Conservation (phyloP, 2,113 vertebrate genomes). For the Nycticryphes semicollaris region DNA sequence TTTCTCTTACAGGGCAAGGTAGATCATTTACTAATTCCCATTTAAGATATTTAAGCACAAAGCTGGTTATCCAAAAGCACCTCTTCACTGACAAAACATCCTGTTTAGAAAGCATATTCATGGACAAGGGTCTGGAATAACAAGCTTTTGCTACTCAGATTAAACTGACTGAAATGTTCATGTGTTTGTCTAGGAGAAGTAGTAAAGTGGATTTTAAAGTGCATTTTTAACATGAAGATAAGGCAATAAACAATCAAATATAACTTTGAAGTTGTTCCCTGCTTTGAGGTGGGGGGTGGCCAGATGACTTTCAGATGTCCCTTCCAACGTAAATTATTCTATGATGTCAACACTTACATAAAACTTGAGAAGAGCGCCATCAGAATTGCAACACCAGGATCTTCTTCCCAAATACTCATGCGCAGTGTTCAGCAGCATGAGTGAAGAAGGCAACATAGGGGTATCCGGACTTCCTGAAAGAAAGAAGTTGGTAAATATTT, state of each 20-base stretch:
- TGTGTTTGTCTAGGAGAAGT: background rate
- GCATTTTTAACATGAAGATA: background rate
- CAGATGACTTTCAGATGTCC: background rate
- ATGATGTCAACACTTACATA: conserved; percentile 78
- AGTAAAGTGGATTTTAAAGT: background rate
- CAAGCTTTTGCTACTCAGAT: background rate
- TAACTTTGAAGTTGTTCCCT: background rate
- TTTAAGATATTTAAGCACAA: background rate
- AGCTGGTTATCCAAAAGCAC: background rate
- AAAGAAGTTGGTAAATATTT: background rate
- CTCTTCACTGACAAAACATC: background rate
- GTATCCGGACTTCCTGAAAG: conserved; percentile 75
- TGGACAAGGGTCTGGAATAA: background rate
- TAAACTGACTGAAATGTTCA: background rate
- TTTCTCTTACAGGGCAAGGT: background rate
- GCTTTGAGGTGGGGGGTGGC: background rate
- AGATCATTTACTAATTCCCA: background rate
- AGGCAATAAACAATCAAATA: background rate
- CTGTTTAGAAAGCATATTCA: background rate
- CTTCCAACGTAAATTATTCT: background rate
- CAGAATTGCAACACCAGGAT: conserved; percentile 93
- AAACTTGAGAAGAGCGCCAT: conserved; percentile 92
- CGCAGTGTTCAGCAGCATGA: conserved; percentile 95
- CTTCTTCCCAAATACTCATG: conserved; percentile 95
- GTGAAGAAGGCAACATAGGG: conserved; percentile 91